These are phyloP conservation scores for Atherinomorus stipes DNA, from an alignment of 2,113 vertebrate genomes.

Conservation along the genomic window DNA sequence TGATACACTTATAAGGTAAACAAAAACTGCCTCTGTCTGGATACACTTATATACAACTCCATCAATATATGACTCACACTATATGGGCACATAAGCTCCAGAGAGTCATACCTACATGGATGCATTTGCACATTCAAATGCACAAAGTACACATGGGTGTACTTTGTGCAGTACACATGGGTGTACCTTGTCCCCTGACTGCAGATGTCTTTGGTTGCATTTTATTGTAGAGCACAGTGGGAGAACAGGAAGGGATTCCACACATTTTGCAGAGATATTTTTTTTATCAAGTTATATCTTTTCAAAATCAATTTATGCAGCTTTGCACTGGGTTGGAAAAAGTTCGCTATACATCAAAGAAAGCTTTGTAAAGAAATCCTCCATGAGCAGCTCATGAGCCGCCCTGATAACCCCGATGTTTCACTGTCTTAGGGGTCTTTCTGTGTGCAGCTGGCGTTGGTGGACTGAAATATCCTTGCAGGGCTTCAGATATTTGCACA, in stretches of 20 bases:
- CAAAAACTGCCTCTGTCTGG: slow-evolving; percentile 11
- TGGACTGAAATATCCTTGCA: slow-evolving; percentile 10
- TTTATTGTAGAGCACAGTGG: slow-evolving; percentile 54
- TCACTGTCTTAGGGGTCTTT: slow-evolving; percentile 12
- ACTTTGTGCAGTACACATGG: neutral
- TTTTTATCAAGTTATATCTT: slow-evolving; percentile 39
- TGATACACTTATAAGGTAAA: slow-evolving; percentile 25
- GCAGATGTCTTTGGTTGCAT: slow-evolving; percentile 52
- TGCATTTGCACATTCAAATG: slow-evolving; percentile 8
- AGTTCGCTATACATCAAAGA: slow-evolving; percentile 39
- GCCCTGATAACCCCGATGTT: slow-evolving; percentile 10
- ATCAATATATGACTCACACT: neutral
- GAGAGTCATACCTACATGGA: neutral
- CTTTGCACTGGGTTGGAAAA: slow-evolving; percentile 17
- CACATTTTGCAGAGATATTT: slow-evolving; percentile 71
- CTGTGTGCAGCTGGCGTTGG: neutral
- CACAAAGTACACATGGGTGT: neutral
- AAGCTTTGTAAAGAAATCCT: slow-evolving; percentile 25
- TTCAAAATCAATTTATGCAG: slow-evolving; percentile 47
- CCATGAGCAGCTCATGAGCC: slow-evolving; percentile 10
- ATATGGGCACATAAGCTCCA: neutral
- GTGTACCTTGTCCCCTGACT: slow-evolving; percentile 9
- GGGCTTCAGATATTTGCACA: neutral
- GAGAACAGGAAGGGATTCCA: slow-evolving; percentile 66
- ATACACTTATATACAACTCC: neutral